Percentiles rank a stretch among this genome's conserved stretches.
phyloP scores from a whole-genome alignment of 2,113 vertebrate species.

The Ia io region DNA sequence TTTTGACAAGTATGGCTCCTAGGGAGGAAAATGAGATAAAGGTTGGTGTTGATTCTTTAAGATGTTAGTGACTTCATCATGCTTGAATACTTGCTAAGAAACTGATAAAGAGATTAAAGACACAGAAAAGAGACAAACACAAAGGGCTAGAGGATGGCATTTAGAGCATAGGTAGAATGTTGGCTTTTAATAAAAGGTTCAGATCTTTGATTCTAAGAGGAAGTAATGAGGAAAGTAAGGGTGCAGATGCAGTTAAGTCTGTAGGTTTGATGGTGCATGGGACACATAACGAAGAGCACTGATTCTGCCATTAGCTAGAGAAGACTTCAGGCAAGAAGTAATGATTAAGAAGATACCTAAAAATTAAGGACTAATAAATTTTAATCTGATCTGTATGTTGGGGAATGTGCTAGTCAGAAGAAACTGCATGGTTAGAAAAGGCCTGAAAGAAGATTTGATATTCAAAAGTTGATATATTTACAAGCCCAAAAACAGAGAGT shows the following conservation, averaged over 20 bases:
- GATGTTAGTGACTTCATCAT: not conserved
- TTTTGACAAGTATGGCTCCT: not conserved
- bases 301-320: not conserved
- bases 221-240: not conserved
- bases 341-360: not conserved
- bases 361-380: not conserved
- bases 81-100: not conserved
- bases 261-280: not conserved
- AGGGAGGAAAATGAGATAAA: not conserved
- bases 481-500: not conserved
- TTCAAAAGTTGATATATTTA: not conserved
- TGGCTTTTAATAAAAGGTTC: not conserved
- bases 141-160: not conserved
- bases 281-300: not conserved
- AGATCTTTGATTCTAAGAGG: not conserved
- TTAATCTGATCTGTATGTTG: not conserved
- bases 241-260: not conserved
- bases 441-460: not conserved
- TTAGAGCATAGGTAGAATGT: not conserved
- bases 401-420: not conserved
- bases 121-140: not conserved
- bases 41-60: not conserved
- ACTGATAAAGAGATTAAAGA: not conserved
- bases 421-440: constrained; percentile 1
- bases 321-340: not conserved